Evolutionary conservation across 2,797 vertebrate species (phyloP), one percentile per base, ranked within the genome.

Genomic region (Poecilia wingei): DNA sequence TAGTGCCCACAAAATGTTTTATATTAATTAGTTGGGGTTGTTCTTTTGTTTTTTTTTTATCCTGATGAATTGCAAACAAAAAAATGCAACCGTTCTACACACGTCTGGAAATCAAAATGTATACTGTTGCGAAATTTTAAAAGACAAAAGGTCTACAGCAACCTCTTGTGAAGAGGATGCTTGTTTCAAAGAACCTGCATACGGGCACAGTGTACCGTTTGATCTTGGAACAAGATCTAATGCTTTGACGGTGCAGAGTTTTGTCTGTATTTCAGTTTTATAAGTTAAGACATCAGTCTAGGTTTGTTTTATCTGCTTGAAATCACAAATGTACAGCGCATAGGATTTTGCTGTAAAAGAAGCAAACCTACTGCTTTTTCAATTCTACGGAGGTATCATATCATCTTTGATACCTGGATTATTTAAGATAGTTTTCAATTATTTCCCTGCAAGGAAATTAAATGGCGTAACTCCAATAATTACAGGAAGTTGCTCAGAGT

Each of bases 1-100:
- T 36, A 80, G 78, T 84, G 61, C 68, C 1, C 9, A 66, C 85
- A 79, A 25, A 87, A 79, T 53, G n/a, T 41, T 64, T 80, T 57
- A 81, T 45, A 36, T 81, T 77, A 74, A 78, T 74, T 51, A 51
- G 20, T 51, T 51, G 49, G 7, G 20, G 49, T 68, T 72, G 0
- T 31, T 31, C 31, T 31, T 31, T 72, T 18, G 33, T 55, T 13
- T 6, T 74, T 77, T 12, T 76, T 33, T 18, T 12, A 73, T 70
- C 14, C 6, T 45, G 28, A n/a, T 66, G 61, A 78, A 9, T 71
- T 43, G 9, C 2, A 57, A 72, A 55, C 13, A 41, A 33, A 53
- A 2, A 2, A n/a, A 45, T 45, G 1, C 61, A 31, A 46, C 14
- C 0, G 13, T 6, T 73, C 36, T 31, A 22, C 13, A 25, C 36